Evolutionary conservation across 2,113 vertebrate genomes (phyloP).

Genomic region (Triplophysa dalaica): DNA sequence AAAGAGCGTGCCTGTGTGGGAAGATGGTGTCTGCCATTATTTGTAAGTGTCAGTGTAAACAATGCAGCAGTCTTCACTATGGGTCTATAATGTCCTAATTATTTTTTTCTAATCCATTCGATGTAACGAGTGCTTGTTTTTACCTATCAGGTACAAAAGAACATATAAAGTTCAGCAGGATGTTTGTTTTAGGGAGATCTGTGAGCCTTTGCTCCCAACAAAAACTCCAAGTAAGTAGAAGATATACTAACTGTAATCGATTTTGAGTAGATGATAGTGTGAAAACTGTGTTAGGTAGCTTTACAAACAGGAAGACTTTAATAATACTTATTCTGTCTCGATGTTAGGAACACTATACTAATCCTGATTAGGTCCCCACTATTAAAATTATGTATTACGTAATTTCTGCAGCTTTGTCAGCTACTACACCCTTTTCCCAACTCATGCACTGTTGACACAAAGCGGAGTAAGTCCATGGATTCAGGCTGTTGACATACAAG

Average conservation of each 20-base stretch:
- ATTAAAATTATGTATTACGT: not conserved
- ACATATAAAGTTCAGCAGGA: conserved; percentile 88
- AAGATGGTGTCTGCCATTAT: conserved; percentile 86
- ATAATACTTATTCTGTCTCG: too few species aligned
- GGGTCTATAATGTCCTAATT: not conserved
- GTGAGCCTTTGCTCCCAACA: conserved; percentile 70
- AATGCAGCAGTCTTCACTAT: not conserved
- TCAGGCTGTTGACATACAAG: too few species aligned
- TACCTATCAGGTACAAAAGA: conserved; percentile 81
- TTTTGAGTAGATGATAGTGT: not conserved
- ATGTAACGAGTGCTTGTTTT: conserved; percentile 38
- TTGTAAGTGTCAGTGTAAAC: conserved; percentile 62
- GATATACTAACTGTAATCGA: not conserved
- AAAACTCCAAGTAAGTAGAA: conserved; percentile 76
- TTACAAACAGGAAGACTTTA: not conserved
- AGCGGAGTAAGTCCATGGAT: too few species aligned
- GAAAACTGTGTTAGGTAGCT: not conserved
- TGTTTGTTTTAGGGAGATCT: conserved; percentile 88
- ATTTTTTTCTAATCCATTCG: not conserved
- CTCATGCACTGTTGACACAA: too few species aligned
- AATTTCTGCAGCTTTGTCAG: not conserved
- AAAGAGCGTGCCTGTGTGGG: conserved; percentile 89
- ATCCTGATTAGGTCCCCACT: too few species aligned
- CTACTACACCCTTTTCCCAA: too few species aligned
- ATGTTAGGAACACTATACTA: too few species aligned